Conservation (phyloP, 2,113 vertebrate genomes). For the Spea bombifrons region DNA sequence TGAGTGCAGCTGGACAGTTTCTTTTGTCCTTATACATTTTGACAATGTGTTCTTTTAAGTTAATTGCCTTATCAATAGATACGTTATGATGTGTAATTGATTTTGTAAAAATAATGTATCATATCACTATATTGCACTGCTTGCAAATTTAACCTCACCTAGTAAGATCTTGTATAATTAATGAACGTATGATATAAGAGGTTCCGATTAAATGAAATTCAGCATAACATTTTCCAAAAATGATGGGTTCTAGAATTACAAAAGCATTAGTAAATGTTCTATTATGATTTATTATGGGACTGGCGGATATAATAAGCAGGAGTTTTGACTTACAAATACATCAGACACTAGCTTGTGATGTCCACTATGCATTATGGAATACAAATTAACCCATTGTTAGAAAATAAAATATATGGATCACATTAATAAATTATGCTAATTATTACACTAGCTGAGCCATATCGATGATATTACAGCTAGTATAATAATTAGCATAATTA, state of each 20-base stretch:
- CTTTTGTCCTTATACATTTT: not conserved
- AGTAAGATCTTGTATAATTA: not conserved
- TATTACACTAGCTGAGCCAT: too few relatives aligned
- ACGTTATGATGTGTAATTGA: constrained; percentile 2
- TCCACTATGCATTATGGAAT: too few relatives aligned
- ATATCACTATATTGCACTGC: not conserved
- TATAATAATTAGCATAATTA: too few relatives aligned
- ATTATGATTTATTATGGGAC: not conserved
- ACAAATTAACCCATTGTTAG: too few relatives aligned
- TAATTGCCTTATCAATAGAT: constrained; percentile 14
- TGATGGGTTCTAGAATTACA: not conserved
- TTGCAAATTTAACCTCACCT: constrained; percentile 9
- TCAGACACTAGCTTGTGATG: too few relatives aligned
- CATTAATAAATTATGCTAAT: too few relatives aligned
- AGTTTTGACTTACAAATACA: too few relatives aligned
- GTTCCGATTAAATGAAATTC: not conserved
- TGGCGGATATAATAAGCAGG: too few relatives aligned
- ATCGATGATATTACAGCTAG: too few relatives aligned
- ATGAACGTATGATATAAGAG: not conserved
- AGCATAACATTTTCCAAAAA: not conserved
- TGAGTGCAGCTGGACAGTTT: not conserved
- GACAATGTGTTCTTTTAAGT: not conserved
- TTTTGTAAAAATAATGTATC: constrained; percentile 8
- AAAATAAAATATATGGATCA: too few relatives aligned
- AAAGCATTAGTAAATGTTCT: not conserved